Evolutionary conservation across 1,140 invertebrate genomes (phyloP), one percentile per base, ranked within the genome.

Genomic region (Drosophila kepulauana): DNA sequence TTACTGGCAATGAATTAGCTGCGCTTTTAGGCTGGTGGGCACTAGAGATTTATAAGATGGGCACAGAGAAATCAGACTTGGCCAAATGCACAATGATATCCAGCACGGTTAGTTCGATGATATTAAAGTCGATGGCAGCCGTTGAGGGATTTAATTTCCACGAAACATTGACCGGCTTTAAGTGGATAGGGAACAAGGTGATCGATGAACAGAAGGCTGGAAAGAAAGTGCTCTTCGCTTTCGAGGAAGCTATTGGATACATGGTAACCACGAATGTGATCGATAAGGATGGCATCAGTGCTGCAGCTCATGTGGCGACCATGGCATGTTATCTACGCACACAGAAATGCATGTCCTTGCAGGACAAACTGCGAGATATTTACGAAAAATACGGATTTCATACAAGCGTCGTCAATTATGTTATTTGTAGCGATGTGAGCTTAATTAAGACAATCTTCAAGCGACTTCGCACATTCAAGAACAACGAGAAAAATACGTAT

Each of bases 141-240:
- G 94, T 93, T n/a, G 97, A 99, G 93, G 98, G 97, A 20, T 97
- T 97, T 79, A 93, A 95, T 79, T 98, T 97, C 93, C 95, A 96
- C 93, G 98, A 99, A 93, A 99, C 99, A 0, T 94, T 99, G 49
- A 99, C 99, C 7, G 97, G 99, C 0, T 99, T 99, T 92, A 99
- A 99, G 91, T 99, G 98, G 98, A 99, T 99, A 96, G 99, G 97
- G 89, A 99, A 99, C 92, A 95, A 95, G 93, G 94, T 96, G 0
- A 92, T 96, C 43, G 95, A 98, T n/a, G 91, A 99, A 16, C 92
- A 95, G 45, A 93, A 94, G 52, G 85, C 95, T 54, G 95, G 94
- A 3, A 97, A 98, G 5, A 93, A 93, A 1, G 96, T 99, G 0
- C 91, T 99, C 20, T 98, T 99, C 94, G 98, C 98, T 0, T 99